Evolutionary conservation across 2,888 invertebrate species (phyloP).

Genomic region (Portevinia maculata): DNA sequence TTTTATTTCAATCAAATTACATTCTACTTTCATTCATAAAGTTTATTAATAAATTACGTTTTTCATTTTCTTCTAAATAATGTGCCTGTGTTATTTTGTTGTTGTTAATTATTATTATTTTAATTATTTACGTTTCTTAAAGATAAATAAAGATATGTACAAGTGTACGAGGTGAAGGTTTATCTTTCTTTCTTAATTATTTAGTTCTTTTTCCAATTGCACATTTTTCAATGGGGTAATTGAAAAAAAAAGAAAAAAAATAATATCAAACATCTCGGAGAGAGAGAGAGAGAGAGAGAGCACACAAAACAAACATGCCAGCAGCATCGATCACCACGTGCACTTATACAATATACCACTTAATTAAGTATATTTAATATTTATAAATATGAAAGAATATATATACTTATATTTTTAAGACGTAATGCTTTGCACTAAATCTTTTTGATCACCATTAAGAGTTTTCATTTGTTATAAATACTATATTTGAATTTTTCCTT

Average conservation of each 20-base stretch:
- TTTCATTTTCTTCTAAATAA: constrained; percentile 26
- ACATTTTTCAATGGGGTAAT: too few species aligned
- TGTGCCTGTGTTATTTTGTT: constrained; percentile 43
- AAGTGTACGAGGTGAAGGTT: constrained; percentile 45
- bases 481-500: constrained; percentile 9
- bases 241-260: constrained; percentile 2
- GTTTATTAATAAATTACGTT: constrained; percentile 40
- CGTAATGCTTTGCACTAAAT: constrained; percentile 71
- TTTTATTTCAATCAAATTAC: constrained; percentile 23
- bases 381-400: constrained; percentile 73
- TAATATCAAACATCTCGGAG: background rate
- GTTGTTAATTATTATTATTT: constrained; percentile 18
- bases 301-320: background rate
- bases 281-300: constrained; percentile 2
- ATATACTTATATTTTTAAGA: constrained; percentile 64
- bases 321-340: constrained; percentile 41
- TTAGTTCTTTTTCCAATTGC: constrained; percentile 22
- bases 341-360: constrained; percentile 45
- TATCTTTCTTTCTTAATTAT: background rate
- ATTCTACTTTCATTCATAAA: constrained; percentile 29
- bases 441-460: constrained; percentile 71
- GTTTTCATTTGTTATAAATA: constrained; percentile 65
- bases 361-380: constrained; percentile 58
- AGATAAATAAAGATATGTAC: constrained; percentile 32
- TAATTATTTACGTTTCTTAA: constrained; percentile 34